phyloP scores from a whole-genome alignment of 2,797 vertebrate species.

The Sarcophilus harrisii region DNA sequence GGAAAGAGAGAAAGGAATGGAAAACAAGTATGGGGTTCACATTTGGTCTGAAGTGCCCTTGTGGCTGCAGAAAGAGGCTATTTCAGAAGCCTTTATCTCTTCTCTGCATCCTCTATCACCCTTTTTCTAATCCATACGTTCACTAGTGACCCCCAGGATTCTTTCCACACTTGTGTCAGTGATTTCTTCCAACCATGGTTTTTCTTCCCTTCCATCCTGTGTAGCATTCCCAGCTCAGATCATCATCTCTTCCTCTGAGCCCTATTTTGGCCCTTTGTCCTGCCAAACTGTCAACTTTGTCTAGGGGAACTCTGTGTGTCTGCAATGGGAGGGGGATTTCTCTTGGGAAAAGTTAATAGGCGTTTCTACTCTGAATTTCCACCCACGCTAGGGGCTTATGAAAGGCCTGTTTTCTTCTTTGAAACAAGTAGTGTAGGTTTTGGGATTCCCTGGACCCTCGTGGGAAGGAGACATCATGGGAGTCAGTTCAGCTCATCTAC shows the following conservation, averaged over 20 bases:
- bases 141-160: background rate
- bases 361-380: background rate
- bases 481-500: background rate
- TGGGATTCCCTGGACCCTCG: background rate
- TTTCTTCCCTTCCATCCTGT: background rate
- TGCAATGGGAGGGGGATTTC: background rate
- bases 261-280: background rate
- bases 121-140: background rate
- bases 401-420: background rate
- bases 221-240: background rate
- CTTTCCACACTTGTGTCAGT: background rate
- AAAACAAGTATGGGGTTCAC: background rate
- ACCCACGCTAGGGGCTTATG: too few species aligned
- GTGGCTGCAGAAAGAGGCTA: background rate
- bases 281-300: background rate
- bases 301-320: background rate
- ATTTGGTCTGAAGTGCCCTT: background rate
- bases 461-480: background rate
- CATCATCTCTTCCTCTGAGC: background rate
- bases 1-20: background rate
- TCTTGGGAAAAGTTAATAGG: background rate
- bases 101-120: background rate
- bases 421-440: background rate
- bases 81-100: background rate
- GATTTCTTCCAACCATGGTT: background rate